Evolutionary conservation across 2,797 vertebrate species (phyloP).

Genomic region (Myotis findleyi): DNA sequence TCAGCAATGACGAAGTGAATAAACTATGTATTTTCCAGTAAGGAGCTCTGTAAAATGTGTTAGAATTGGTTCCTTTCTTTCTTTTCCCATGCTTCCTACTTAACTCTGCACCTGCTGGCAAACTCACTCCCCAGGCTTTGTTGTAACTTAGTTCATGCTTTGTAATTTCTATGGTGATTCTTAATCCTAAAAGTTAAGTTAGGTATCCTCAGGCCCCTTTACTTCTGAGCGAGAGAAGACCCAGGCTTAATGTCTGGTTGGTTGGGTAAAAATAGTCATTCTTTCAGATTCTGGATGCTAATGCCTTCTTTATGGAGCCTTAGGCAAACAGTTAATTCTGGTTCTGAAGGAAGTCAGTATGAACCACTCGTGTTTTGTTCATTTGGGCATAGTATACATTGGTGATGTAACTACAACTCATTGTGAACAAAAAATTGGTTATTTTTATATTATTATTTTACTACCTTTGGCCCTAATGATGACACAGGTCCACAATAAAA

Average conservation of each 20-base stretch:
- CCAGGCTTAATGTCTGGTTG: neutral
- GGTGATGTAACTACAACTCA: neutral
- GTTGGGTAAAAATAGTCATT: neutral
- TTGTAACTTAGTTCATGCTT: neutral
- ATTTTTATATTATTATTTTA: slow-evolving; percentile 31
- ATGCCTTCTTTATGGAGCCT: neutral
- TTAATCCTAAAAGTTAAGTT: neutral
- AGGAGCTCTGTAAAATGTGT: neutral
- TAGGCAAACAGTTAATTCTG: neutral
- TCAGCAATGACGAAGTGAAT: neutral
- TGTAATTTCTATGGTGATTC: neutral
- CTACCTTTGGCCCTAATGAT: neutral
- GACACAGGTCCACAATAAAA: neutral
- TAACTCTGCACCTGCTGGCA: neutral
- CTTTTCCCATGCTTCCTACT: neutral
- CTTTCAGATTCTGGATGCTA: neutral
- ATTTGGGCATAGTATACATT: neutral
- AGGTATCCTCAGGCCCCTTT: neutral
- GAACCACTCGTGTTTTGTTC: neutral
- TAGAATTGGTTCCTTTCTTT: neutral
- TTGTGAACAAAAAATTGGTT: neutral
- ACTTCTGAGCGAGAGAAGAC: neutral
- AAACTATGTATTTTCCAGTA: neutral
- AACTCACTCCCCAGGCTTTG: neutral
- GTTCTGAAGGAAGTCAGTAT: neutral